A percentile compares a stretch with the other conserved stretches of the same genome.
Evolutionary conservation across 1,140 invertebrate genomes (phyloP).

Genomic region (Frieseomelitta varia): DNA sequence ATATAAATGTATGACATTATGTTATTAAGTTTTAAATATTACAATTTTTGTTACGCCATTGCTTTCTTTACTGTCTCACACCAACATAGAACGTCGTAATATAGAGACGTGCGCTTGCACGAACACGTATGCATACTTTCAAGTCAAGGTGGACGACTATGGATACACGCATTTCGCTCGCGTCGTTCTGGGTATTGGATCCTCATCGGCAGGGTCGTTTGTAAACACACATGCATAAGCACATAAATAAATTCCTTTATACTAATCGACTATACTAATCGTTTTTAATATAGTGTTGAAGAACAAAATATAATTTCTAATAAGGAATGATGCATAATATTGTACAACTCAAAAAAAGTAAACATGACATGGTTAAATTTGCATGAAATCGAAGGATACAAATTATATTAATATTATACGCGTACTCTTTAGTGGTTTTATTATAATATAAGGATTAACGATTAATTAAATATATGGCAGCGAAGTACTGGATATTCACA

Average conservation of each 20-base stretch:
- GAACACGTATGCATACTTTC: constrained; percentile 44
- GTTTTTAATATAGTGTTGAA: constrained; percentile 17
- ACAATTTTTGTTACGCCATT: constrained; percentile 43
- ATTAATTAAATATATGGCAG: not conserved
- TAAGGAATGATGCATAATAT: not conserved
- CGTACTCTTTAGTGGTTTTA: not conserved
- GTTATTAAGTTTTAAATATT: not conserved
- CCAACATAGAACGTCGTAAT: constrained; percentile 37
- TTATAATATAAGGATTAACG: constrained; percentile 11
- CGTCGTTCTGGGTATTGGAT: constrained; percentile 48
- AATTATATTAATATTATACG: not conserved
- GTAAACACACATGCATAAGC: constrained; percentile 33
- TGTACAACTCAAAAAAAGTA: not conserved
- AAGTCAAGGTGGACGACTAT: constrained; percentile 56
- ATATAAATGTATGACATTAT: too few relatives aligned
- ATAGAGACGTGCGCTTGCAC: constrained; percentile 39
- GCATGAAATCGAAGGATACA: not conserved
- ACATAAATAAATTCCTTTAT: constrained; percentile 37
- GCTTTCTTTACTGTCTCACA: constrained; percentile 47
- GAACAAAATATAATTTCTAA: constrained; percentile 9
- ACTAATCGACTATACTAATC: constrained; percentile 22
- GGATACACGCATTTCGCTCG: constrained; percentile 50
- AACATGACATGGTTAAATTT: constrained; percentile 1
- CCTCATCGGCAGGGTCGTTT: constrained; percentile 48
- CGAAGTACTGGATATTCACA: constrained; percentile 30